Evolutionary conservation across 2,888 invertebrate species (phyloP).

Genomic region (Agrochola lychnidis): DNA sequence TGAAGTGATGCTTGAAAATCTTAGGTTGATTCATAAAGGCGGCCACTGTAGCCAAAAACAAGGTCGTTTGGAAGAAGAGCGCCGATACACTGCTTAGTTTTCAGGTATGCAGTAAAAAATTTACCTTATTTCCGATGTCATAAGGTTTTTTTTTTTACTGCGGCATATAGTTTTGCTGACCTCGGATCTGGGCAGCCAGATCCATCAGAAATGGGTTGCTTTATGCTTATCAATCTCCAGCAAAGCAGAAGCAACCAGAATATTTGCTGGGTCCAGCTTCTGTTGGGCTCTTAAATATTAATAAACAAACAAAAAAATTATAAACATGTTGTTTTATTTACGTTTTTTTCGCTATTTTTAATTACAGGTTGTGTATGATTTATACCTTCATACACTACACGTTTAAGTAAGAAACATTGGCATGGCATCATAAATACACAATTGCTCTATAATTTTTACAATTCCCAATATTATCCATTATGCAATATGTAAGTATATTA

Average conservation of each 20-base stretch:
- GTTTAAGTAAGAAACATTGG: neutral
- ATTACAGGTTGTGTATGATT: too few relatives aligned
- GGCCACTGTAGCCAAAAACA: too few relatives aligned
- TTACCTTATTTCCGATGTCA: neutral
- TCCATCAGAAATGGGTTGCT: too few relatives aligned
- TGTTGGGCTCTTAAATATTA: neutral
- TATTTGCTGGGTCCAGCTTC: neutral
- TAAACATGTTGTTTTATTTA: slow-evolving; percentile 22
- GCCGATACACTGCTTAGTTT: slow-evolving; percentile 86
- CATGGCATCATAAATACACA: neutral
- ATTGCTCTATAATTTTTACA: slow-evolving; percentile 15
- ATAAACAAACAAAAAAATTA: slow-evolving; percentile 37
- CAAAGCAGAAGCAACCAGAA: too few relatives aligned
- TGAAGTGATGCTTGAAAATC: neutral
- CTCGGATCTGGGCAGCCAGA: neutral
- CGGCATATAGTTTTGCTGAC: too few relatives aligned
- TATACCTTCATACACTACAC: neutral
- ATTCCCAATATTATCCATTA: slow-evolving; percentile 3
- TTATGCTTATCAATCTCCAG: too few relatives aligned
- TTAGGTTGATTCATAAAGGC: neutral
- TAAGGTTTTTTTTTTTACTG: too few relatives aligned
- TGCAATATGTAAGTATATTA: neutral
- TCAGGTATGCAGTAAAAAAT: slow-evolving; percentile 73
- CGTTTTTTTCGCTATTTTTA: neutral
- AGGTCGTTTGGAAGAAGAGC: slow-evolving; percentile 84